A percentile compares a stretch with the other conserved stretches of the same genome.
Evolutionary conservation across 2,888 invertebrate genomes (phyloP).

Genomic region (Melanargia galathea): DNA sequence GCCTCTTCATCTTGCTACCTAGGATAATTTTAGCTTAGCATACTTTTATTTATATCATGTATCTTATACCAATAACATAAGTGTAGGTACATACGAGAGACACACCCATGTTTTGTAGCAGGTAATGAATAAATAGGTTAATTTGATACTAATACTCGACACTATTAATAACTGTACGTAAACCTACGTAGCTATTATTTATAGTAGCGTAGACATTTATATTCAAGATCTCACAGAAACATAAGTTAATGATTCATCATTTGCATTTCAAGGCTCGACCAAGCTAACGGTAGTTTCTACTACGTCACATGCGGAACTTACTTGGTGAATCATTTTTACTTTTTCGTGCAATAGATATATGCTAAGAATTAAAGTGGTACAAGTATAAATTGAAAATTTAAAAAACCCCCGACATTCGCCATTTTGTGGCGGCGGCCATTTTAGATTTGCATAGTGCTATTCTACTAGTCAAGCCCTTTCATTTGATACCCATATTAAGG

Average conservation of each 20-base stretch:
- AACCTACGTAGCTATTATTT: slow-evolving; percentile 14
- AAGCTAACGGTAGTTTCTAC: slow-evolving; percentile 26
- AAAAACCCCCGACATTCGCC: no score
- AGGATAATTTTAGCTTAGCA: no score
- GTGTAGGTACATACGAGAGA: neutral
- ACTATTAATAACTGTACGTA: neutral
- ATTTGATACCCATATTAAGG: no score
- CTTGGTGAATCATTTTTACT: slow-evolving; percentile 12
- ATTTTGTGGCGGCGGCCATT: no score
- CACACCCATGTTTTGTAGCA: slow-evolving; percentile 7
- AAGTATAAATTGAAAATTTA: no score
- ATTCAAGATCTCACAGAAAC: slow-evolving; percentile 12
- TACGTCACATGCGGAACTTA: slow-evolving; percentile 19
- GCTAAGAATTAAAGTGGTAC: no score
- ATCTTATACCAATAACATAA: no score
- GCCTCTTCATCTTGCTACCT: no score
- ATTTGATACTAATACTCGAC: slow-evolving; percentile 6
- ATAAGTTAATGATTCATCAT: no score
- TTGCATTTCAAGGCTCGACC: slow-evolving; percentile 21
- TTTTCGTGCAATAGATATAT: neutral
- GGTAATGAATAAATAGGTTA: slow-evolving; percentile 5
- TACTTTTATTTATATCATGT: neutral
- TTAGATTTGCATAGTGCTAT: no score
- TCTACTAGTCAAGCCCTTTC: no score
- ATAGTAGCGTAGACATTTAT: no score